phyloP scores from a whole-genome alignment of 2,113 vertebrate genomes.

The Pollachius pollachius region DNA sequence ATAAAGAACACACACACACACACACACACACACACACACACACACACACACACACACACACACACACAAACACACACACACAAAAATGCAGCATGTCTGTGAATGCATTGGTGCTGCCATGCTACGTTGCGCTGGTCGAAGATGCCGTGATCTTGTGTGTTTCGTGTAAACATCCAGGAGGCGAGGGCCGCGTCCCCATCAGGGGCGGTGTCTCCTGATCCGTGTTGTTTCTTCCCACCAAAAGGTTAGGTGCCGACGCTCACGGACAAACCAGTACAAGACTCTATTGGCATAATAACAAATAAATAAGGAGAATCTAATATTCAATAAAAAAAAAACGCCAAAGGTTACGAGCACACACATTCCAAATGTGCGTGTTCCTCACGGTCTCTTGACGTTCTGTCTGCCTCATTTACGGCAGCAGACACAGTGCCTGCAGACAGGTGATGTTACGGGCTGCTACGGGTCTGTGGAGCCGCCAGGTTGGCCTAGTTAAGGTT shows the following conservation, averaged over 20 bases:
- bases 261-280: no score
- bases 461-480: conserved; percentile 28
- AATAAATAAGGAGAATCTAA: background rate
- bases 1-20: conserved; percentile 1
- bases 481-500: conserved; percentile 47
- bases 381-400: conserved; percentile 12
- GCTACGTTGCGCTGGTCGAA: conserved; percentile 27
- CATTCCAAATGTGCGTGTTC: background rate
- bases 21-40: background rate
- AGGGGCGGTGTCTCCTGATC: background rate
- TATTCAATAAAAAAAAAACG: background rate
- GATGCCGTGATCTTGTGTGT: conserved; percentile 17
- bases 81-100: conserved; percentile 12
- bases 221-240: no score
- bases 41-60: conserved; percentile 18
- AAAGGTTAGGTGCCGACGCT: no score
- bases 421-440: conserved; percentile 31
- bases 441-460: conserved; percentile 42
- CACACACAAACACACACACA: conserved; percentile 6
- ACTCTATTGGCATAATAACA: no score
- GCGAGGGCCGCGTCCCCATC: conserved; percentile 1
- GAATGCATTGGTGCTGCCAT: conserved; percentile 24
- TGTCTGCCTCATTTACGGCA: conserved; percentile 33
- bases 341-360: conserved; percentile 3
- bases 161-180: conserved; percentile 38